Evolutionary conservation across 2,888 invertebrate species (phyloP).

Genomic region (Brenthis hecate): DNA sequence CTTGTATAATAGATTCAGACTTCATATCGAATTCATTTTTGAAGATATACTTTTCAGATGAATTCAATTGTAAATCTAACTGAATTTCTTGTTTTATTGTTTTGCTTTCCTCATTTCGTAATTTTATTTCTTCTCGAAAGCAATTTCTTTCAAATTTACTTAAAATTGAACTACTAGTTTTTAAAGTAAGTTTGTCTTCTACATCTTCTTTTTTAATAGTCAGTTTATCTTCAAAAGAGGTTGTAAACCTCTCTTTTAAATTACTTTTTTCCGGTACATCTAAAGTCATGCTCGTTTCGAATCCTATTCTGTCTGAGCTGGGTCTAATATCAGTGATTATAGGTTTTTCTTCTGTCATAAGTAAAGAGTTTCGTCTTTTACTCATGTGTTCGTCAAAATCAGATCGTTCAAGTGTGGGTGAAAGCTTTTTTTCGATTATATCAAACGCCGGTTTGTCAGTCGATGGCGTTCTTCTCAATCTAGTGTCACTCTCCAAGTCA

Average conservation of each 20-base stretch:
- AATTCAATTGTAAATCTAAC: slow-evolving; percentile 29
- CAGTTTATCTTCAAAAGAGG: slow-evolving; percentile 30
- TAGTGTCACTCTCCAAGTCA: slow-evolving; percentile 56
- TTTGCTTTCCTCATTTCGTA: slow-evolving; percentile 32
- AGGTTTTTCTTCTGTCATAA: slow-evolving; percentile 43
- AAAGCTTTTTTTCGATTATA: slow-evolving; percentile 46
- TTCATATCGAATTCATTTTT: slow-evolving; percentile 50
- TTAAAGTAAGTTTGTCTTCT: slow-evolving; percentile 33
- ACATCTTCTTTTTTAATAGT: slow-evolving; percentile 33
- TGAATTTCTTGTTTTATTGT: slow-evolving; percentile 36
- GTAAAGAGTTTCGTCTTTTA: slow-evolving; percentile 39
- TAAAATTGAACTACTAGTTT: slow-evolving; percentile 30
- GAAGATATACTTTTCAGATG: slow-evolving; percentile 38
- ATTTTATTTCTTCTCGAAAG: slow-evolving; percentile 29
- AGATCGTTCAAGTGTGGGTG: slow-evolving; percentile 48
- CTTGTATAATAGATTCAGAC: slow-evolving; percentile 52
- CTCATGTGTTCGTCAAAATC: slow-evolving; percentile 49
- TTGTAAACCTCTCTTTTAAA: slow-evolving; percentile 28
- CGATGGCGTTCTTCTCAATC: slow-evolving; percentile 77
- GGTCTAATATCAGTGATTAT: slow-evolving; percentile 40
- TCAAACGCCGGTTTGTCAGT: slow-evolving; percentile 51
- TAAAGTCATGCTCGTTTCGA: slow-evolving; percentile 31
- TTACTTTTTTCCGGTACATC: slow-evolving; percentile 33
- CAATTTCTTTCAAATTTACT: slow-evolving; percentile 38
- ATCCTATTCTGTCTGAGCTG: slow-evolving; percentile 28